Evolutionary conservation across 2,888 invertebrate genomes (phyloP), one percentile per base, ranked within the genome.

Genomic region (Anticlea derivata): DNA sequence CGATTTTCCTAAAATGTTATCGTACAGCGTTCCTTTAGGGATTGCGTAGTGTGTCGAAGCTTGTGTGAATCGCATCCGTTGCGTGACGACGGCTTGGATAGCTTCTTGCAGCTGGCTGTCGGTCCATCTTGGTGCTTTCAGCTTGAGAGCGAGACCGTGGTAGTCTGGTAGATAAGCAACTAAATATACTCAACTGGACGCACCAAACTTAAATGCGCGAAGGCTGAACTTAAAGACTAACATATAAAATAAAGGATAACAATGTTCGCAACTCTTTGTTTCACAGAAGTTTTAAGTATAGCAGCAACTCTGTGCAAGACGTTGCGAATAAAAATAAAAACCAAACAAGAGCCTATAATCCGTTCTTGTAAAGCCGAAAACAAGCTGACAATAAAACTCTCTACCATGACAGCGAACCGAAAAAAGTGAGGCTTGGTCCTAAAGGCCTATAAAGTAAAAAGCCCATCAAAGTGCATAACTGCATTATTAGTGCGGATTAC

Each of bases 1-100:
- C 5, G 94, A 94, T 83, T 95, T 95, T 2, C 95, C 95, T 58
- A 95, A 83, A 65, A 95, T 95, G 73, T 95, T 95, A 82, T 95
- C 95, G 83, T 95, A 95, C 24, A 95, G 87, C 0, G 95, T 95
- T 44, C 95, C 95, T 78, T 95, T 95, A 0, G 95, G 95, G 73
- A 95, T 95, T 52, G 94, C 93, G 83, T 92, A 95, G 66, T 92
- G 91, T 10, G 93, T 90, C 7, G 95, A 93, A 0, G 95, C 95
- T 79, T 95, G 94, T 3, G 95, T 95, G 83, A 95, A 95, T 53
- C 95, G 92, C 94, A 95, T 94, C 75, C 92, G 92, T 80, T 95
- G 95, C 2, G 93, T 93, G 63, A 95, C 93, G 38, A 95, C 95
- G 0, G 95, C 95, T 67, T 94, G 93, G 58, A 95, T 94, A 33